Conservation (phyloP, 2,113 vertebrate genomes). For the Falcunculus frontatus region DNA sequence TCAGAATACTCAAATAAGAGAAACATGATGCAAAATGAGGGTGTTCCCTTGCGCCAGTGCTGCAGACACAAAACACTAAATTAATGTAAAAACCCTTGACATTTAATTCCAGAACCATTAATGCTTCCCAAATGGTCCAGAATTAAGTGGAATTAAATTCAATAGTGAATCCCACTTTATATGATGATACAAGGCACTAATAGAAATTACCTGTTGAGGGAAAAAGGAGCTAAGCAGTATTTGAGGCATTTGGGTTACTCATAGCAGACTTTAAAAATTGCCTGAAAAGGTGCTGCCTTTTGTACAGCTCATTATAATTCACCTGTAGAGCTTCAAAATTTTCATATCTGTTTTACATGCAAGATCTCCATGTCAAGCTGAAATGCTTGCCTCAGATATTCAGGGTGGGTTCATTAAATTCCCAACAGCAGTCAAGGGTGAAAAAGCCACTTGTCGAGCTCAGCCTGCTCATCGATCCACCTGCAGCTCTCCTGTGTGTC, state of each 20-base stretch:
- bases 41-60: neutral
- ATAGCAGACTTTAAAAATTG: neutral
- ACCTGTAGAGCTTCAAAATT: neutral
- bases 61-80: neutral
- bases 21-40: neutral
- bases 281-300: neutral
- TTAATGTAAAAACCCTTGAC: neutral
- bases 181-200: neutral
- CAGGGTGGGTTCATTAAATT: neutral
- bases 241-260: neutral
- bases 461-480: neutral
- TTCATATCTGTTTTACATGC: neutral
- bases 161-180: neutral
- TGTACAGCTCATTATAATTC: neutral
- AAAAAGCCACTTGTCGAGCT: neutral
- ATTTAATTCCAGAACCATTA: neutral
- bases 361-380: neutral
- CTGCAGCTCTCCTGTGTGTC: neutral
- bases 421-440: neutral
- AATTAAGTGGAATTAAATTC: neutral
- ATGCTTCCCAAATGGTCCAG: neutral
- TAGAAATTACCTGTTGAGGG: neutral
- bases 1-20: neutral
- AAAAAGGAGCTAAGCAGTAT: neutral
- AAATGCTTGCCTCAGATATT: neutral